Conservation (phyloP, 2,888 invertebrate genomes). For the Pheosia tremula region DNA sequence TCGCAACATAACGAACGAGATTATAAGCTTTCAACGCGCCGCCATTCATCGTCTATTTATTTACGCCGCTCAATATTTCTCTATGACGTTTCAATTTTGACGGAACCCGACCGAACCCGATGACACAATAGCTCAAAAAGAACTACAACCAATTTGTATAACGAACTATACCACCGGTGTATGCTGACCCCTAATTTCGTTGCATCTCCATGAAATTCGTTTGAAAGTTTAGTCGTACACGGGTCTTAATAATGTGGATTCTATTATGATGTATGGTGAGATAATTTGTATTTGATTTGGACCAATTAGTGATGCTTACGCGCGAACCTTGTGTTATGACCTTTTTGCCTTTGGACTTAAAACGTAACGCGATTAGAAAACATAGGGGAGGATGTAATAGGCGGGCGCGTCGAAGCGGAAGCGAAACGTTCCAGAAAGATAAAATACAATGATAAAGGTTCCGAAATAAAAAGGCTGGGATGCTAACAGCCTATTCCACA, state of each 20-base stretch:
- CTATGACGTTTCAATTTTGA: constrained; percentile 77
- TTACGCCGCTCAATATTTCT: constrained; percentile 60
- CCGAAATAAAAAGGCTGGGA: no score
- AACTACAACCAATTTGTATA: constrained; percentile 50
- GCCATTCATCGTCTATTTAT: constrained; percentile 58
- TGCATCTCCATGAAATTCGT: constrained; percentile 10
- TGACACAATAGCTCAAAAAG: constrained; percentile 48
- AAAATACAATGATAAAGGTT: not conserved
- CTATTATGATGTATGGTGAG: constrained; percentile 53
- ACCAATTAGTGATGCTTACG: constrained; percentile 83
- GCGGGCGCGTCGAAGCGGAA: constrained; percentile 13
- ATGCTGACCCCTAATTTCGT: constrained; percentile 15
- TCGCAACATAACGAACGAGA: constrained; percentile 66
- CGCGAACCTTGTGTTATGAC: constrained; percentile 62
- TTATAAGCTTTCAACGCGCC: constrained; percentile 69
- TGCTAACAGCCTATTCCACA: no score
- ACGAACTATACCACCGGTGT: constrained; percentile 39
- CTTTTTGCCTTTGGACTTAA: constrained; percentile 47
- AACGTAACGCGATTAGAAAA: constrained; percentile 43
- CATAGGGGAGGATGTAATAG: constrained; percentile 35
- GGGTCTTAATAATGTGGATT: constrained; percentile 48
- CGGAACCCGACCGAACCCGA: constrained; percentile 48
- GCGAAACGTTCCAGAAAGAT: not conserved
- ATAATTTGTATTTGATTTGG: constrained; percentile 78
- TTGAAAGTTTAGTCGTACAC: constrained; percentile 8